Percentiles rank a stretch among this genome's conserved stretches.
These are phyloP conservation scores for Urocyon cinereoargenteus DNA, from an alignment of 2,797 vertebrate species.

Conservation along the genomic window DNA sequence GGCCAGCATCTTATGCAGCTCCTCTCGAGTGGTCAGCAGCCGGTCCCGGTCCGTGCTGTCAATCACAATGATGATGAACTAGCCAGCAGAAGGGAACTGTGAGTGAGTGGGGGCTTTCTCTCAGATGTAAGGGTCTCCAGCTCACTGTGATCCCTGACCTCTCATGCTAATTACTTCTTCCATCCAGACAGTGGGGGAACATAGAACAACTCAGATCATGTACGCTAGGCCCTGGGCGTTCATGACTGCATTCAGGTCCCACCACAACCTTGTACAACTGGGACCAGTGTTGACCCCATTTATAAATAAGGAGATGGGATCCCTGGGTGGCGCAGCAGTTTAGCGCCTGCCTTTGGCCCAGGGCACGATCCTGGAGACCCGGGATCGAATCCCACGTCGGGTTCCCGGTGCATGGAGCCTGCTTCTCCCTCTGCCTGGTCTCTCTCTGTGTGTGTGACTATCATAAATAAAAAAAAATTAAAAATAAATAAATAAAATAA, in stretches of 20 bases:
- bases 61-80: conserved; percentile 94
- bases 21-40: conserved; percentile 90
- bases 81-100: conserved; percentile 50
- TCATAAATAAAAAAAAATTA: too few species aligned
- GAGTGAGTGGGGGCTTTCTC: neutral
- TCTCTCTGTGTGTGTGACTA: too few species aligned
- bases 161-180: neutral
- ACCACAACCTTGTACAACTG: neutral
- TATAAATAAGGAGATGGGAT: neutral
- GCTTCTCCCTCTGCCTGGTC: too few species aligned
- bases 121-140: neutral
- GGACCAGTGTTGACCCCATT: neutral
- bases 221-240: neutral
- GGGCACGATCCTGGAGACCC: too few species aligned
- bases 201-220: neutral
- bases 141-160: neutral
- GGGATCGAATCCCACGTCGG: too few species aligned
- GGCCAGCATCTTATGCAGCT: conserved; percentile 92
- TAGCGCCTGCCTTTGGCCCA: too few species aligned
- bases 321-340: too few species aligned
- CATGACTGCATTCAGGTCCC: neutral
- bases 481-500: too few species aligned
- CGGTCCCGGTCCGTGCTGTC: conserved; percentile 93
- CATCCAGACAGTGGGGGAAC: neutral
- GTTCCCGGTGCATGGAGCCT: too few species aligned